Percentiles rank a stretch among this genome's conserved stretches.
Conservation (phyloP, 2,113 vertebrate species). For the Phaethon lepturus region DNA sequence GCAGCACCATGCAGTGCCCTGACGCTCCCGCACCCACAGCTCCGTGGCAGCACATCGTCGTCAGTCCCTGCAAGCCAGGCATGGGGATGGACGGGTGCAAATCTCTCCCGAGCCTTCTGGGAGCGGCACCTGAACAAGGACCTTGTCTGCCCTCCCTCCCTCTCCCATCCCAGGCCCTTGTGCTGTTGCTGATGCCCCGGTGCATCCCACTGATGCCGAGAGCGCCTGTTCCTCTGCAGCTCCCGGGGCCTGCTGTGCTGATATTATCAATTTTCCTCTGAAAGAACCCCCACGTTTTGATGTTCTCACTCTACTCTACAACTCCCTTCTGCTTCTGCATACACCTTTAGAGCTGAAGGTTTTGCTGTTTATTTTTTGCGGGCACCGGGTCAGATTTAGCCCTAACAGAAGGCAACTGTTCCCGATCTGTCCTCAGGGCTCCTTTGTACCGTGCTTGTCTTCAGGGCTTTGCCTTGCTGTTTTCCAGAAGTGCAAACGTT, state of each 20-base stretch:
- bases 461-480: background rate
- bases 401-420: background rate
- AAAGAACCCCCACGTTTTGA: background rate
- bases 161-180: background rate
- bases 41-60: fast-evolving
- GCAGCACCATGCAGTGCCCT: background rate
- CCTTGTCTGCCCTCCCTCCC: background rate
- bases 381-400: conserved; percentile 1
- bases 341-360: background rate
- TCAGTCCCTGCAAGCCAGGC: background rate
- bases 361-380: background rate
- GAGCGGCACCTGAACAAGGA: background rate
- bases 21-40: background rate
- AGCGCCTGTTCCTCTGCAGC: background rate
- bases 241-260: fast-evolving
- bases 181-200: fast-evolving
- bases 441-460: background rate
- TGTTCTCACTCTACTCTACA: background rate
- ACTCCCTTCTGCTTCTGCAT: background rate
- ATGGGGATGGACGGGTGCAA: background rate
- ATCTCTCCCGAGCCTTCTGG: background rate
- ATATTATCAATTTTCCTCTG: background rate
- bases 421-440: background rate
- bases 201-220: fast-evolving
- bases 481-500: background rate